Percentiles rank a stretch among this genome's conserved stretches.
Evolutionary conservation across 1,140 invertebrate species (phyloP).

Genomic region (Drosophila lowei): DNA sequence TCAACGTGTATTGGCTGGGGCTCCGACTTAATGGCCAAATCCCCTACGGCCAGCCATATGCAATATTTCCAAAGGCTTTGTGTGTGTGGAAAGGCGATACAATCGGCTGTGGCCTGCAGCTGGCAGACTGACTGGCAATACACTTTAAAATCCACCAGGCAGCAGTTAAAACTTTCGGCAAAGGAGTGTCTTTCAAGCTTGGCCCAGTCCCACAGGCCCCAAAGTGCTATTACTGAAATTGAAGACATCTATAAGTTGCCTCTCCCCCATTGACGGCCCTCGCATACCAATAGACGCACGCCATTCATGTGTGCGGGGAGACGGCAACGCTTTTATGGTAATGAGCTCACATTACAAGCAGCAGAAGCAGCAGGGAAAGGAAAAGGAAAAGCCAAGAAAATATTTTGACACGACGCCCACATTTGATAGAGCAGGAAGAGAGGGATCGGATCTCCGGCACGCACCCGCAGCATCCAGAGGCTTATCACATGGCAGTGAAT

Average conservation of each 20-base stretch:
- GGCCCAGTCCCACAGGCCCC: conserved; percentile 63
- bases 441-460: conserved; percentile 24
- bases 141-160: conserved; percentile 69
- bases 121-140: conserved; percentile 26
- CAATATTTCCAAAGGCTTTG: conserved; percentile 65
- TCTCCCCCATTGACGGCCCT: conserved; percentile 37
- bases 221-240: conserved; percentile 79
- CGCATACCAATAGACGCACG: conserved; percentile 6
- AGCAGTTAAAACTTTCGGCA: conserved; percentile 70
- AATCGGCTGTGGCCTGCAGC: conserved; percentile 14
- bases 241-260: conserved; percentile 75
- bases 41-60: conserved; percentile 59
- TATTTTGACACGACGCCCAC: conserved; percentile 66
- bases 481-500: conserved; percentile 67
- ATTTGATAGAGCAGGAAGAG: conserved; percentile 29
- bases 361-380: conserved; percentile 19
- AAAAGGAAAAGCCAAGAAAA: conserved; percentile 37
- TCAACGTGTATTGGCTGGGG: conserved; percentile 53
- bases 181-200: conserved; percentile 36
- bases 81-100: conserved; percentile 7
- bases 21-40: conserved; percentile 53
- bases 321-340: conserved; percentile 76
- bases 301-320: conserved; percentile 12
- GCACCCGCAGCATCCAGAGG: conserved; percentile 31
- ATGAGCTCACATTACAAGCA: conserved; percentile 78